phyloP scores from a whole-genome alignment of 2,113 vertebrate species.

The Silurus asotus region DNA sequence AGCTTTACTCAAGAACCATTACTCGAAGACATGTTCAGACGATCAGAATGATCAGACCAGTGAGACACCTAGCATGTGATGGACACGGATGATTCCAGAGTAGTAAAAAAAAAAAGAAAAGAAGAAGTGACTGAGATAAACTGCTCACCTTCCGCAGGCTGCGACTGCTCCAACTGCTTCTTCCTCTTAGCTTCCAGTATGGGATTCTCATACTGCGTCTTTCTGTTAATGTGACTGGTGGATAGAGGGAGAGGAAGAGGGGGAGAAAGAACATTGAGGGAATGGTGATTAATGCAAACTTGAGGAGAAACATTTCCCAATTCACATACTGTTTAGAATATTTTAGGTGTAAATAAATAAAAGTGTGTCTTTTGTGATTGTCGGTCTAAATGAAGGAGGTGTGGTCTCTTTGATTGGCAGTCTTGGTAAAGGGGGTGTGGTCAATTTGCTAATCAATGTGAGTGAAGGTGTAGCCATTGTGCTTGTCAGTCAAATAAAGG shows the following conservation, averaged over 20 bases:
- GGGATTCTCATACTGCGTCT: slow-evolving; percentile 98
- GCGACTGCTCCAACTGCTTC: slow-evolving; percentile 90
- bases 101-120: background rate
- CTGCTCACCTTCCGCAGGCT: slow-evolving; percentile 90
- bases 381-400: no score
- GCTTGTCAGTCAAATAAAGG: no score
- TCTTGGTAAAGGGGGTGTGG: background rate
- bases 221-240: slow-evolving; percentile 96
- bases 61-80: background rate
- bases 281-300: background rate
- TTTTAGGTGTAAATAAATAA: background rate
- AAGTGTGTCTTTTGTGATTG: background rate
- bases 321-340: background rate
- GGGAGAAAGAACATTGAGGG: background rate
- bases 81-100: background rate
- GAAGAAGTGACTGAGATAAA: slow-evolving; percentile 69
- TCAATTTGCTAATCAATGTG: background rate
- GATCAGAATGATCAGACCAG: background rate
- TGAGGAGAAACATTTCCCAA: background rate
- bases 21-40: background rate
- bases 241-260: slow-evolving; percentile 41
- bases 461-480: background rate
- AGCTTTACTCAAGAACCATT: background rate
- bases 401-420: no score
- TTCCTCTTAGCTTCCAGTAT: slow-evolving; percentile 94